Conservation (phyloP, 2,888 invertebrate genomes). For the Cyclophora punctaria region DNA sequence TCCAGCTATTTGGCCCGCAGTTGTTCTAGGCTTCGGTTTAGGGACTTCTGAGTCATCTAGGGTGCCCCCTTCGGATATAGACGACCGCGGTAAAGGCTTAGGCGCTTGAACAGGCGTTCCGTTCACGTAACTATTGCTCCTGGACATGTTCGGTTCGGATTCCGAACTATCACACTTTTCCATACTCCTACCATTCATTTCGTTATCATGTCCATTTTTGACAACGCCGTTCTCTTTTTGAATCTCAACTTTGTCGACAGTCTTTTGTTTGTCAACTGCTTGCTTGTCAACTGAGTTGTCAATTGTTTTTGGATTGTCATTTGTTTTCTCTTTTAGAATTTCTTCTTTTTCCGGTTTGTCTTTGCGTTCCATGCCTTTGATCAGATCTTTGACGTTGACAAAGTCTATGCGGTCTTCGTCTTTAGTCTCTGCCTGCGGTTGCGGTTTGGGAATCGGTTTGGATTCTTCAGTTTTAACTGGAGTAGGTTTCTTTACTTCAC, state of each 20-base stretch:
- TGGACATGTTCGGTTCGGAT: conserved; percentile 46
- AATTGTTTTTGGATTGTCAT: background rate
- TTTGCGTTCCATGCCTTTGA: conserved; percentile 77
- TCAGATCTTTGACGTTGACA: conserved; percentile 76
- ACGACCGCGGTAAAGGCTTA: conserved; percentile 87
- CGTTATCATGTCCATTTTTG: conserved; percentile 50
- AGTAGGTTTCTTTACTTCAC: conserved; percentile 42
- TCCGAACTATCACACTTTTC: conserved; percentile 54
- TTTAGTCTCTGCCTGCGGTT: conserved; percentile 40
- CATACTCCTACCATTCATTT: conserved; percentile 25
- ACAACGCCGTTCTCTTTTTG: conserved; percentile 44
- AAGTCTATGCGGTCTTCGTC: conserved; percentile 71
- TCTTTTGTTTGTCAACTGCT: background rate
- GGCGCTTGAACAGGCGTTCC: conserved; percentile 74
- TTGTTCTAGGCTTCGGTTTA: conserved; percentile 83
- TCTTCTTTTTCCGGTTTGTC: conserved; percentile 20
- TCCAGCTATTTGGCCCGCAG: conserved; percentile 77
- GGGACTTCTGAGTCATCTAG: conserved; percentile 66
- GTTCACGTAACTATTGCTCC: conserved; percentile 61
- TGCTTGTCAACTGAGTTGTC: background rate
- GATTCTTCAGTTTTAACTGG: conserved; percentile 41
- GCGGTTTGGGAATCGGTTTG: conserved; percentile 31
- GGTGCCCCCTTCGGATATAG: conserved; percentile 80
- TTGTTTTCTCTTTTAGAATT: conserved; percentile 5
- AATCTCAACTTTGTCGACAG: background rate